A percentile compares a stretch with the other conserved stretches of the same genome.
phyloP scores from a whole-genome alignment of 2,797 vertebrate genomes.

The Holocentrus rufus region DNA sequence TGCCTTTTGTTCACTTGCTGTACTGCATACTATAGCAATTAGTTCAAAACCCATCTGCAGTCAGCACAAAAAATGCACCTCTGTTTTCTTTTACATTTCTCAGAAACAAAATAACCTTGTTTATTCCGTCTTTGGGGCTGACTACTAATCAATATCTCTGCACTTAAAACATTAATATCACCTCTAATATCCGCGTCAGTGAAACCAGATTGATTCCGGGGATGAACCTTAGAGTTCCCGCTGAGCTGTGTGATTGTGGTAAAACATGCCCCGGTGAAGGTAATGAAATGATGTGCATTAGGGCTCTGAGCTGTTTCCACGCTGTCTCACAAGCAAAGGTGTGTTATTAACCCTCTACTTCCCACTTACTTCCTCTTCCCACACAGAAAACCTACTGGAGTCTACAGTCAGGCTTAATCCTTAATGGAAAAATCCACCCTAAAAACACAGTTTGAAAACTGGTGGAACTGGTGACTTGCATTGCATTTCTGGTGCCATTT shows the following conservation, averaged over 20 bases:
- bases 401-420: constrained; percentile 2
- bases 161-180: constrained; percentile 52
- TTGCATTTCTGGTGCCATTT: no score
- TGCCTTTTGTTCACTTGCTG: constrained; percentile 40
- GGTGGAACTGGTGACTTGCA: no score
- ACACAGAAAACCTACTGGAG: not conserved
- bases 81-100: constrained; percentile 13
- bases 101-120: constrained; percentile 38
- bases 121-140: constrained; percentile 41
- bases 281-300: constrained; percentile 29
- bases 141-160: constrained; percentile 38
- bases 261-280: constrained; percentile 19
- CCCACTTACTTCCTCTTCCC: not conserved
- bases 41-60: constrained; percentile 50
- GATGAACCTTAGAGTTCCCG: constrained; percentile 25
- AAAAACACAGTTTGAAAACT: no score
- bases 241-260: constrained; percentile 29
- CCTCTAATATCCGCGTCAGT: constrained; percentile 13
- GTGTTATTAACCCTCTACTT: constrained; percentile 3
- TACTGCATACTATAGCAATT: constrained; percentile 60
- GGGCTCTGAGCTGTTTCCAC: constrained; percentile 10
- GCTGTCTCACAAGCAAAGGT: not conserved
- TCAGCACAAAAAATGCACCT: constrained; percentile 22
- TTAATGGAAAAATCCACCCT: no score
- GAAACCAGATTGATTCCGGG: constrained; percentile 29